Evolutionary conservation across 2,113 vertebrate species (phyloP), one percentile per base, ranked within the genome.

Genomic region (Halichoerus grypus): DNA sequence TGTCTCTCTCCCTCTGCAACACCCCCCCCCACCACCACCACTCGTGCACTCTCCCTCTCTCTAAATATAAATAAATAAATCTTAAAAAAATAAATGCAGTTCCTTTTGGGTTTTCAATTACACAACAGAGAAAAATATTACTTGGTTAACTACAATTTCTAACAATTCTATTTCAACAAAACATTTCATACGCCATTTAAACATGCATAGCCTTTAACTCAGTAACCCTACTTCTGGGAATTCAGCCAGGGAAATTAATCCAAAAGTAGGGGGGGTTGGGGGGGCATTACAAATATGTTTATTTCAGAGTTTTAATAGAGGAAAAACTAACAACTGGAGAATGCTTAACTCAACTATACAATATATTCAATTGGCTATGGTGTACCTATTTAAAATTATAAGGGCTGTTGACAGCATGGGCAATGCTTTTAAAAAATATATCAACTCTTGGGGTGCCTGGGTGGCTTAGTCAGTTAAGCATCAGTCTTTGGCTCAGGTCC

Each of bases 151-250:
- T 53, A 55, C 53, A 72, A 80, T 65, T 93, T 92, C 65, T 71
- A 86, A 97, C 19, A 71, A 63, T 55, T 83, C 46, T 93, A 71
- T 81, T 86, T 87, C 3, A 1, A 77, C 39, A 92, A 84, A 94
- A 81, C 26, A 71, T 94, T 92, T 83, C 77, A 63, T 76, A 74
- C 55, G 55, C 22, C 33, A 59, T 42, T 95, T 80, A 85, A 88
- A 97, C 67, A 82, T 55, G 72, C 16, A 24, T 16, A 88, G 57
- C 67, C 69, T 93, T 84, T 93, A 31, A 95, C 49, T 91, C 83
- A 92, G 49, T 86, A 76, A 86, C 6, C 22, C 51, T 77, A 39
- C 61, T 67, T 92, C 84, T 82, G 39, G 53, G 51, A 90, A 87
- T 77, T 90, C 79, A 76, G 57, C 31, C 31, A 86, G 86, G 21